Percentiles rank a stretch among this genome's conserved stretches.
These are phyloP conservation scores for Rhagophthalmus giganteus DNA, from an alignment of 2,888 invertebrate species.

Conservation along the genomic window DNA sequence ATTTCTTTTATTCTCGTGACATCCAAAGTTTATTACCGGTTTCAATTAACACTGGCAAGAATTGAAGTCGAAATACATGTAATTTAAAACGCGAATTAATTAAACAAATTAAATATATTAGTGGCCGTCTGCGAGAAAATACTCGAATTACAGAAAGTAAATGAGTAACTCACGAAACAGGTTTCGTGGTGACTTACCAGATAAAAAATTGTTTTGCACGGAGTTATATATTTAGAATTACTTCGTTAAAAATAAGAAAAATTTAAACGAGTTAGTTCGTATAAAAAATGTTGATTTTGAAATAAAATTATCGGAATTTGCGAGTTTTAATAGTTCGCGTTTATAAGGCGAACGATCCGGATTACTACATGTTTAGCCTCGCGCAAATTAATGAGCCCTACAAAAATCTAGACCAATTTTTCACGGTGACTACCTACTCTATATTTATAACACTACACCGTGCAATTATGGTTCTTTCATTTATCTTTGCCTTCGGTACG, in stretches of 20 bases:
- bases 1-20: constrained; percentile 7
- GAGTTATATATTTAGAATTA: constrained; percentile 7
- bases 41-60: constrained; percentile 14
- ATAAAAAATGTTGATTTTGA: too few species aligned
- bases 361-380: constrained; percentile 3
- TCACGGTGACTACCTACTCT: constrained; percentile 6
- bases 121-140: constrained; percentile 14
- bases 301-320: too few species aligned
- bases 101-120: constrained; percentile 22
- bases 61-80: constrained; percentile 14
- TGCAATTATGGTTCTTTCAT: constrained; percentile 22
- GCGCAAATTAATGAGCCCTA: constrained; percentile 10
- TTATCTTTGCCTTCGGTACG: constrained; percentile 22
- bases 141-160: constrained; percentile 20
- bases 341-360: neutral
- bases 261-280: too few species aligned
- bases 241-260: too few species aligned
- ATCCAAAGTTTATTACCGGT: constrained; percentile 10
- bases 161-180: constrained; percentile 10
- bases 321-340: too few species aligned
- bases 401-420: constrained; percentile 15
- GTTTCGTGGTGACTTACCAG: constrained; percentile 14
- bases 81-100: constrained; percentile 20
- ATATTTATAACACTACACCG: constrained; percentile 12
- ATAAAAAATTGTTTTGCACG: constrained; percentile 7